phyloP scores from a whole-genome alignment of 2,888 invertebrate genomes.

The Sepiola atlantica region DNA sequence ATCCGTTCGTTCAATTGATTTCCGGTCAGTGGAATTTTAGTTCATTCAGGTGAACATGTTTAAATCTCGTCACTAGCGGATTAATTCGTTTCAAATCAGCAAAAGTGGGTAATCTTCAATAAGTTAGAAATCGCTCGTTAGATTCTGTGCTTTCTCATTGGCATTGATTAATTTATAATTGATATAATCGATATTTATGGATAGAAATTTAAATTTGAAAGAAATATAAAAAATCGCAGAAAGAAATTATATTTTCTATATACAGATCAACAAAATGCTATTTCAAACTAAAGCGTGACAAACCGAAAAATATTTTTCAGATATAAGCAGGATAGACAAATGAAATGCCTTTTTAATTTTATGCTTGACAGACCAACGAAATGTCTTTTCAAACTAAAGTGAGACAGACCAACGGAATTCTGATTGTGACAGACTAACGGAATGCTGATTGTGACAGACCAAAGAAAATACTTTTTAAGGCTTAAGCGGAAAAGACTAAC shows the following conservation, averaged over 20 bases:
- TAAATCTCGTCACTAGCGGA: not conserved
- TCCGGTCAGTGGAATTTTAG: not conserved
- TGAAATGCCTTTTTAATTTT: not conserved
- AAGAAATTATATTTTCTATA: not conserved
- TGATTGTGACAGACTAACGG: no score
- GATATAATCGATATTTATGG: not conserved
- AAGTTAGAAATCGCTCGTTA: not conserved
- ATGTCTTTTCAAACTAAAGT: no score
- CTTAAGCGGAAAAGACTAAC: no score
- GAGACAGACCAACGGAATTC: no score
- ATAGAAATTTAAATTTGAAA: not conserved
- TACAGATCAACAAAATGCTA: not conserved
- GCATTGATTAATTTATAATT: not conserved
- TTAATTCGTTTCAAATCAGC: not conserved
- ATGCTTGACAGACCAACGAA: not conserved
- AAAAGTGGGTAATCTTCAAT: not conserved
- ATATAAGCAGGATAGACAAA: not conserved
- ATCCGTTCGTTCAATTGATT: not conserved
- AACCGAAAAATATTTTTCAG: not conserved
- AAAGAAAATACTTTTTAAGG: no score
- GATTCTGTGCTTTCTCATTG: not conserved
- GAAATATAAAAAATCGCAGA: not conserved
- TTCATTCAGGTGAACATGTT: not conserved
- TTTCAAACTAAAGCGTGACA: not conserved
- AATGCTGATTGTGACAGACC: no score